A percentile compares a stretch with the other conserved stretches of the same genome.
Evolutionary conservation across 2,113 vertebrate genomes (phyloP).

Genomic region (Microcebus murinus): DNA sequence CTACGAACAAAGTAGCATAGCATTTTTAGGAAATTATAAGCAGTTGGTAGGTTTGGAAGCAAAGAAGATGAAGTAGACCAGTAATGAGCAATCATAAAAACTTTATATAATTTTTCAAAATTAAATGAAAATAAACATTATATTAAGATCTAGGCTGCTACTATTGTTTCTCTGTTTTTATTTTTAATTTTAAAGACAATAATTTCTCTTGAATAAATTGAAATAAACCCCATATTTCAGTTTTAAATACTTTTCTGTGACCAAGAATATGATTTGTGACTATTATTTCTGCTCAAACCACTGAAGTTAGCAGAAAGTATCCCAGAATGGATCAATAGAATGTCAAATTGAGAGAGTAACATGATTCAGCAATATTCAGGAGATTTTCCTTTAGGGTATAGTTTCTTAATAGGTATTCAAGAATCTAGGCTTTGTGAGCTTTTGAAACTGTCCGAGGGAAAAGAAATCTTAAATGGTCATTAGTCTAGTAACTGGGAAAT

Average conservation of each 20-base stretch:
- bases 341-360: constrained; percentile 64
- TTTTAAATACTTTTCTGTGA: constrained; percentile 13
- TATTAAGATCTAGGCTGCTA: neutral
- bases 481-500: constrained; percentile 53
- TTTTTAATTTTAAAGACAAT: neutral
- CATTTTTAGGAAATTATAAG: neutral
- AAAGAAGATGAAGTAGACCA: neutral
- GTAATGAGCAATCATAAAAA: neutral
- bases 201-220: neutral
- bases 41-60: neutral
- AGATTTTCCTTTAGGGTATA: constrained; percentile 39
- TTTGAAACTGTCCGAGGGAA: neutral
- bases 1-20: neutral
- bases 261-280: constrained; percentile 21
- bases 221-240: neutral
- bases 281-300: neutral
- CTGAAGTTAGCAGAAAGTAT: neutral
- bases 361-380: constrained; percentile 45
- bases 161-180: neutral
- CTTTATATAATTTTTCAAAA: neutral
- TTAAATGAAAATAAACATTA: neutral
- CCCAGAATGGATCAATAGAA: constrained; percentile 44
- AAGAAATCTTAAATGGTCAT: constrained; percentile 2
- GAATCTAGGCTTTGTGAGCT: neutral
- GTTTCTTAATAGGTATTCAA: constrained; percentile 47